Evolutionary conservation across 2,888 invertebrate genomes (phyloP).

Genomic region (Chalcis sispes): DNA sequence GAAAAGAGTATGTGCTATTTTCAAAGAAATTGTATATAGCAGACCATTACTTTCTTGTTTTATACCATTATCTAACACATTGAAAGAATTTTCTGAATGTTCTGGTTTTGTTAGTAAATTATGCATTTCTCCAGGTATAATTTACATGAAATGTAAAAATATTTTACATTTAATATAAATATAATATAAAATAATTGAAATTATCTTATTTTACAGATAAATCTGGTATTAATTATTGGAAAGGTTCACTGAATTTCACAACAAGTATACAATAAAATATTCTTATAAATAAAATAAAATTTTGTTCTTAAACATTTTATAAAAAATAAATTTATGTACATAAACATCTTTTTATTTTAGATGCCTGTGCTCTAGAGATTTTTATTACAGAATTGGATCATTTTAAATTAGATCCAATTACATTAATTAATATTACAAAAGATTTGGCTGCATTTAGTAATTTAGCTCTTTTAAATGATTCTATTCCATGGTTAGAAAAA

Average conservation of each 20-base stretch:
- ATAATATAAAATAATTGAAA: slow-evolving; percentile 28
- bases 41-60: slow-evolving; percentile 70
- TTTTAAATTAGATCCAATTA: slow-evolving; percentile 66
- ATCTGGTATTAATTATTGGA: slow-evolving; percentile 58
- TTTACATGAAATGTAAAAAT: slow-evolving; percentile 16
- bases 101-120: slow-evolving; percentile 63
- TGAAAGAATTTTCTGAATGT: slow-evolving; percentile 65
- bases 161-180: slow-evolving; percentile 1
- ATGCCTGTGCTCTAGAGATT: slow-evolving; percentile 70
- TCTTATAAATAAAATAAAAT: not conserved
- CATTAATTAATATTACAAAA: slow-evolving; percentile 64
- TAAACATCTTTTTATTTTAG: slow-evolving; percentile 59
- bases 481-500: slow-evolving; percentile 64
- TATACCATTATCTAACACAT: slow-evolving; percentile 63
- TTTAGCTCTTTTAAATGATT: slow-evolving; percentile 63
- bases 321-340: not conserved
- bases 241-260: slow-evolving; percentile 66
- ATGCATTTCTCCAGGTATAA: slow-evolving; percentile 66
- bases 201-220: slow-evolving; percentile 41
- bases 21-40: slow-evolving; percentile 70
- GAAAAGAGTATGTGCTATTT: slow-evolving; percentile 66
- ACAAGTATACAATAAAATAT: slow-evolving; percentile 62
- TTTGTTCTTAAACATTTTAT: slow-evolving; percentile 1
- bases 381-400: slow-evolving; percentile 68
- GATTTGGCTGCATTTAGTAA: slow-evolving; percentile 65